Evolutionary conservation across 2,888 invertebrate genomes (phyloP), one percentile per base, ranked within the genome.

Genomic region (Ormyrus labotus): DNA sequence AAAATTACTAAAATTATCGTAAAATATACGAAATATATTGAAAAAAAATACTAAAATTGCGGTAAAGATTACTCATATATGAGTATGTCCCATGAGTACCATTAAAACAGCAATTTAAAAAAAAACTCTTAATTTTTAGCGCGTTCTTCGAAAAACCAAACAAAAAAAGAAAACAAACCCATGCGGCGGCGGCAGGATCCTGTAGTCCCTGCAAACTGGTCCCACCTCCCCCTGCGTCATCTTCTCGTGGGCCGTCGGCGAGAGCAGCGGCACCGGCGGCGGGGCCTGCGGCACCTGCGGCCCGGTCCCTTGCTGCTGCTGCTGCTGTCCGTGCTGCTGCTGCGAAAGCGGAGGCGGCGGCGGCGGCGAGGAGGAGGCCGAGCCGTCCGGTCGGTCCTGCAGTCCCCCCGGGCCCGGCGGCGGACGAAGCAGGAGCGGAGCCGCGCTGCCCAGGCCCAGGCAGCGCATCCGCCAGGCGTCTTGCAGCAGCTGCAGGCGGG

Each of bases 401-500:
- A 69, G 64, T 0, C 69, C 19, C 19, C 19, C 65, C 6, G 89
- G 87, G 58, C 89, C 89, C 9, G 89, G 87, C 69, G 90, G 89
- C 7, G 90, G 89, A 60, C 90, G 85, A 58, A 90, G 85, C n/a
- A 90, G 86, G 81, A 90, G 86, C 51, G 90, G 90, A 60, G 89
- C 89, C 13, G 89, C 89, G 81, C 87, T 89, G 13, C 90, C 90
- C 71, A 90, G 85, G 45, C 96, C 96, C 45, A 97, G 92, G 88
- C 96, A 97, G 82, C 97, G 94, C 96, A 97, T 96, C 85, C 97
- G 92, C 97, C 97, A 97, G 1, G 97, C 97, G 87, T 97, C 97
- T 88, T 97, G 97, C 34, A 97, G 92, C 72, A 97, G 92, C 87
- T 97, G 97, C 80, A 97, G 92, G 0, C 97, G 93, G 0, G 97